These are phyloP conservation scores for Sinocyclocheilus grahami DNA, from an alignment of 2,113 vertebrate genomes.

Conservation along the genomic window DNA sequence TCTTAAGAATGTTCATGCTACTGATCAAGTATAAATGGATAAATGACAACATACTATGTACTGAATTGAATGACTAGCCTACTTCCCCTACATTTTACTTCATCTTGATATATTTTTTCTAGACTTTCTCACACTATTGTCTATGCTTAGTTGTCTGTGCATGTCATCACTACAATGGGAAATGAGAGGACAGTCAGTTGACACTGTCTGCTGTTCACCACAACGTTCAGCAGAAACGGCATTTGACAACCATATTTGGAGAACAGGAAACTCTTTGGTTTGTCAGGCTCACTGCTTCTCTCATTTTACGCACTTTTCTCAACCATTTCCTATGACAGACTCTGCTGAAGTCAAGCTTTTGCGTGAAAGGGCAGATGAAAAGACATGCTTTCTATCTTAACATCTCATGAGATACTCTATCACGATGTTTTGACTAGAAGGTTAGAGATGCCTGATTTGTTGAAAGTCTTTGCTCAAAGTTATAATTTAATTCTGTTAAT, in stretches of 20 bases:
- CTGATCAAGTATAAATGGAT: background rate
- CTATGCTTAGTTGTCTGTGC: background rate
- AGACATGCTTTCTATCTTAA: background rate
- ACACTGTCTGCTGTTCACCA: constrained; percentile 37
- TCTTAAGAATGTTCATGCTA: background rate
- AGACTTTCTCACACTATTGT: background rate
- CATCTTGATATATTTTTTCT: background rate
- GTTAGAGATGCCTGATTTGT: background rate
- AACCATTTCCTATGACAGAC: constrained; percentile 14
- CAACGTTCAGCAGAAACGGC: constrained; percentile 52
- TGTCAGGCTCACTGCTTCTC: constrained; percentile 40
- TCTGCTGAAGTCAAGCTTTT: background rate
- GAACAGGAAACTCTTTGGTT: constrained; percentile 71
- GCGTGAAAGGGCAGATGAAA: background rate
- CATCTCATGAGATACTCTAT: background rate
- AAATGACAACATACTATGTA: background rate
- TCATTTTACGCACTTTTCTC: constrained; percentile 57
- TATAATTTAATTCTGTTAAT: background rate
- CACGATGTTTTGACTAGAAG: background rate
- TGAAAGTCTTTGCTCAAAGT: background rate
- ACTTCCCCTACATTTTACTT: background rate
- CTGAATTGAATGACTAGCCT: background rate
- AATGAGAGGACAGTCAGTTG: constrained; percentile 24
- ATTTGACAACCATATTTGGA: constrained; percentile 69
- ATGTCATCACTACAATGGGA: background rate